Evolutionary conservation across 2,113 vertebrate species (phyloP).

Genomic region (Megaceryle maxima): DNA sequence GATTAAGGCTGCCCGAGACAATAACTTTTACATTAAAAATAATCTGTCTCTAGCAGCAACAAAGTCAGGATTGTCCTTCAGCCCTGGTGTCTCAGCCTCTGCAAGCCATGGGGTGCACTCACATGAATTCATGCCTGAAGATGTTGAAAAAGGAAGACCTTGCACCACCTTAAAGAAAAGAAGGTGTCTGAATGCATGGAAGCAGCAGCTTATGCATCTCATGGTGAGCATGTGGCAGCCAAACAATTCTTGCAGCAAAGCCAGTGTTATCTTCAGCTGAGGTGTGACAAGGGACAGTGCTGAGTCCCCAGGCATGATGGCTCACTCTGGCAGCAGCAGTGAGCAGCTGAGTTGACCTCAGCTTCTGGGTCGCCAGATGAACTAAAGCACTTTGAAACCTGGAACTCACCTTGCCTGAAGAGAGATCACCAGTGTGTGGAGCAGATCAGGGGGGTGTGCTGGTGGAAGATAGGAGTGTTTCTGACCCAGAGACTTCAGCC

Average conservation of each 20-base stretch:
- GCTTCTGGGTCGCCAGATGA: not conserved
- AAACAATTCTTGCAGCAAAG: not conserved
- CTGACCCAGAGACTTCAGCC: not conserved
- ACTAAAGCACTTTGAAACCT: not conserved
- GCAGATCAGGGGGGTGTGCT: not conserved
- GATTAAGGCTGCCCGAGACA: constrained; percentile 45
- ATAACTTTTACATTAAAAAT: constrained; percentile 38
- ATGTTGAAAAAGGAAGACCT: not conserved
- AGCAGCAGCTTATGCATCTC: not conserved
- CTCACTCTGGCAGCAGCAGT: not conserved
- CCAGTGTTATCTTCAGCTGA: rapidly evolving
- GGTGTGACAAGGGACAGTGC: not conserved
- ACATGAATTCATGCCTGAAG: not conserved
- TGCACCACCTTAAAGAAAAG: not conserved
- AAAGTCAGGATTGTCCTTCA: constrained; percentile 29
- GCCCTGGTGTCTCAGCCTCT: not conserved
- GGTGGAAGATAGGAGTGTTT: not conserved
- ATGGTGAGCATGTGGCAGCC: not conserved
- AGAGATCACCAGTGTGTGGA: not conserved
- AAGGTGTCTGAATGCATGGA: not conserved
- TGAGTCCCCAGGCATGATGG: rapidly evolving
- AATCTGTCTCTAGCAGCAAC: constrained; percentile 36
- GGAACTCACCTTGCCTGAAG: not conserved
- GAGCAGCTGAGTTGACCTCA: not conserved
- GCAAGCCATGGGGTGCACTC: not conserved